Percentiles rank a stretch among this genome's conserved stretches.
phyloP scores from a whole-genome alignment of 1,140 invertebrate genomes.

The Heliconius himera region DNA sequence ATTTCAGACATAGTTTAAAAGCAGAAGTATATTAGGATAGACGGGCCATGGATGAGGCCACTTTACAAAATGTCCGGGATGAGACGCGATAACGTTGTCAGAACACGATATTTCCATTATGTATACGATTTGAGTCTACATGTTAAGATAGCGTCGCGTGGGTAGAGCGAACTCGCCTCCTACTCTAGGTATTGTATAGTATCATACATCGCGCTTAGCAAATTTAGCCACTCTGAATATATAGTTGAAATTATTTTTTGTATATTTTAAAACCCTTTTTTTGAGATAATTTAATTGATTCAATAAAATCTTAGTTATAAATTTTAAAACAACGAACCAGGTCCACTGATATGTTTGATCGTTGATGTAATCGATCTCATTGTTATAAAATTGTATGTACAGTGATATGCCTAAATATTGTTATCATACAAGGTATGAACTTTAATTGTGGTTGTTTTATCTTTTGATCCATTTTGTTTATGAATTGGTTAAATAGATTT shows the following conservation, averaged over 20 bases:
- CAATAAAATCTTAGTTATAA: conserved; percentile 30
- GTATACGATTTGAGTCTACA: conserved; percentile 81
- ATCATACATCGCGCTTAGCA: conserved; percentile 50
- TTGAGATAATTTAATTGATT: conserved; percentile 32
- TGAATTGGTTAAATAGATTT: conserved; percentile 62
- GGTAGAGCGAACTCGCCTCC: conserved; percentile 57
- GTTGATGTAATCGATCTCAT: conserved; percentile 74
- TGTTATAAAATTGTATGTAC: conserved; percentile 76
- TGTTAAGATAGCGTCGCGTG: conserved; percentile 76
- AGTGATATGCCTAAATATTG: conserved; percentile 69
- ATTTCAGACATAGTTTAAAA: conserved; percentile 64
- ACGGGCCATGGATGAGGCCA: conserved; percentile 67
- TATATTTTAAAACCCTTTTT: conserved; percentile 9
- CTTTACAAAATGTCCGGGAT: conserved; percentile 80
- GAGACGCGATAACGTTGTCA: conserved; percentile 79
- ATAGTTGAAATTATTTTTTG: conserved; percentile 31
- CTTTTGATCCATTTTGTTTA: conserved; percentile 55
- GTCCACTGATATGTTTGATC: conserved; percentile 59
- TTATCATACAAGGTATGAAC: conserved; percentile 81
- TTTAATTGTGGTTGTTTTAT: conserved; percentile 63
- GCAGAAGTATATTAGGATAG: conserved; percentile 66
- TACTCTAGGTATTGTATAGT: conserved; percentile 18
- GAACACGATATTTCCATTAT: conserved; percentile 82
- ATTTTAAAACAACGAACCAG: conserved; percentile 64
- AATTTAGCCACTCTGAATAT: conserved; percentile 42